These are phyloP conservation scores for Myotis yumanensis DNA, from an alignment of 2,113 vertebrate species.

Conservation along the genomic window DNA sequence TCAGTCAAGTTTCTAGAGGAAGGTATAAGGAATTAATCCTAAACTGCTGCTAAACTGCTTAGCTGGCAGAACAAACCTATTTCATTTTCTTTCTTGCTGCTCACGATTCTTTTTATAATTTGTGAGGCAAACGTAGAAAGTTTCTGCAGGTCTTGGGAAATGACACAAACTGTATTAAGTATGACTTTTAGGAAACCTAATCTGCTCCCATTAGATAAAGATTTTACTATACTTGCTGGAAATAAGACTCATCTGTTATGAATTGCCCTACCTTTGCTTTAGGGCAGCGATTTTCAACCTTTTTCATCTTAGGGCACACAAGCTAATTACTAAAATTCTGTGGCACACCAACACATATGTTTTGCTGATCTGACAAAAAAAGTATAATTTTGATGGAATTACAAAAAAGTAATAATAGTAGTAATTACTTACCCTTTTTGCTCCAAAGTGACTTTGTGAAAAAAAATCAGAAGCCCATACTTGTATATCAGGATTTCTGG, in stretches of 20 bases:
- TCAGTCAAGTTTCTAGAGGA: slow-evolving; percentile 47
- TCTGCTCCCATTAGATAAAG: slow-evolving; percentile 63
- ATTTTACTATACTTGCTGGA: slow-evolving; percentile 43
- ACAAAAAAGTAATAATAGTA: not conserved
- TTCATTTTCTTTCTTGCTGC: slow-evolving; percentile 45
- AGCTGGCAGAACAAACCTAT: slow-evolving; percentile 62
- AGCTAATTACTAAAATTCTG: not conserved
- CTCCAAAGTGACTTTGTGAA: not conserved
- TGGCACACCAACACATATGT: not conserved
- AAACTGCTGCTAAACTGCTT: slow-evolving; percentile 46
- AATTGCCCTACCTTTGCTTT: not conserved
- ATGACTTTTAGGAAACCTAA: slow-evolving; percentile 50
- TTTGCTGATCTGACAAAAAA: not conserved
- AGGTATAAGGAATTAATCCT: slow-evolving; percentile 39
- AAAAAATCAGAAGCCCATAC: not conserved
- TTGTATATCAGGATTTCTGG: not conserved
- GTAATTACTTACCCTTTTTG: not conserved
- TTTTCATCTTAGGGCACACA: not conserved
- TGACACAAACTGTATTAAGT: slow-evolving; percentile 42
- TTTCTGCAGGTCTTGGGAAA: slow-evolving; percentile 45
- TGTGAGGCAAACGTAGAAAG: slow-evolving; percentile 50
- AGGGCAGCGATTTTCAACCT: not conserved
- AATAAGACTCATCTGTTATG: not conserved
- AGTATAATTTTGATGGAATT: not conserved
- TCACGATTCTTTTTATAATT: slow-evolving; percentile 58